Evolutionary conservation across 2,888 invertebrate genomes (phyloP).

Genomic region (Adelphocoris suturalis): DNA sequence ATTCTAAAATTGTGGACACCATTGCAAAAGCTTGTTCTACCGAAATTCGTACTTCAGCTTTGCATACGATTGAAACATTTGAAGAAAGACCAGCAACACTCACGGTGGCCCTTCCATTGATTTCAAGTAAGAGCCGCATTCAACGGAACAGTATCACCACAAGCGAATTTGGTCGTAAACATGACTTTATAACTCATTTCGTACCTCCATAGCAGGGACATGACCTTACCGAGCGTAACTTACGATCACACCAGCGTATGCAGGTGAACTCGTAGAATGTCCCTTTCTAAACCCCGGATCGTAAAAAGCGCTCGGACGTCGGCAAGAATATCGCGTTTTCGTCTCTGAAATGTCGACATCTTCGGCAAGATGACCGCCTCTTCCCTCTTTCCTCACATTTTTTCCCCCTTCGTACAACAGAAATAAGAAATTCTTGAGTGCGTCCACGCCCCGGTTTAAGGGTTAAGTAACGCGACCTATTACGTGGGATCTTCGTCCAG

Average conservation of each 20-base stretch:
- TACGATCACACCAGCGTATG: slow-evolving; percentile 5
- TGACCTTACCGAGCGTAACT: background rate
- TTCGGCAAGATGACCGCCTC: background rate
- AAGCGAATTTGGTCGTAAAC: background rate
- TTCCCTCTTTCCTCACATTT: slow-evolving; percentile 4
- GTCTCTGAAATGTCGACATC: slow-evolving; percentile 10
- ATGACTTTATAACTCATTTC: background rate
- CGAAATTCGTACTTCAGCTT: too few relatives aligned
- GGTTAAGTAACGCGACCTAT: slow-evolving; percentile 25
- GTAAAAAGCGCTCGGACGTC: background rate
- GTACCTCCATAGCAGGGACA: background rate
- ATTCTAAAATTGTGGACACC: too few relatives aligned
- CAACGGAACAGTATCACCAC: background rate
- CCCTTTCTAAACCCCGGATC: slow-evolving; percentile 9
- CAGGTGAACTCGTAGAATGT: slow-evolving; percentile 8
- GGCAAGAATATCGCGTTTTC: background rate
- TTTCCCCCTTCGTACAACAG: background rate
- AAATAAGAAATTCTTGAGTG: slow-evolving; percentile 7
- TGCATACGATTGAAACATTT: too few relatives aligned
- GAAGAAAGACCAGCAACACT: too few relatives aligned
- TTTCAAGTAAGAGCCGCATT: background rate
- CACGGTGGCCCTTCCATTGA: background rate
- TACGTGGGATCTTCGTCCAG: slow-evolving; percentile 9
- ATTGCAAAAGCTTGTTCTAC: too few relatives aligned
- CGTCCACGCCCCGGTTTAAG: slow-evolving; percentile 11